Conservation (phyloP, 1,140 invertebrate genomes). For the Bombus haemorrhoidalis region DNA sequence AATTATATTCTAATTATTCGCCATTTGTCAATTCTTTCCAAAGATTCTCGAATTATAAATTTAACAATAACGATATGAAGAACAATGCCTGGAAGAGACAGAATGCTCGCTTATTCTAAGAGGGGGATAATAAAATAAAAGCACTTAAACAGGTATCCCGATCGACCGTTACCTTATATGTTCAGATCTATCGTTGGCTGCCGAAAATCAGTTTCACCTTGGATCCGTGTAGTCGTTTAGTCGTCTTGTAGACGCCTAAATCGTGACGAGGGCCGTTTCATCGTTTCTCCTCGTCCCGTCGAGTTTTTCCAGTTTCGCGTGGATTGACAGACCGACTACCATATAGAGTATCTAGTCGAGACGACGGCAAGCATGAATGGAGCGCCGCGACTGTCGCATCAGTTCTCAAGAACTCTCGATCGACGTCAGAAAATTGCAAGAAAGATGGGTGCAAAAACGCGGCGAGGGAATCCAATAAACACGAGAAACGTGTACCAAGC, state of each 20-base stretch:
- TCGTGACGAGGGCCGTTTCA: conserved; percentile 34
- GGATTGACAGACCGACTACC: conserved; percentile 49
- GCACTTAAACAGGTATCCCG: conserved; percentile 9
- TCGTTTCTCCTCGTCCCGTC: conserved; percentile 28
- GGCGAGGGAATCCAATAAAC: conserved; percentile 44
- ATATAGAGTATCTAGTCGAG: conserved; percentile 52
- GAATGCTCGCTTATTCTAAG: not conserved
- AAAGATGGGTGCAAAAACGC: conserved; percentile 35
- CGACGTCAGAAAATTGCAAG: conserved; percentile 39
- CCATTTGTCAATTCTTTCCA: no score
- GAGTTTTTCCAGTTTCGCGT: conserved; percentile 57
- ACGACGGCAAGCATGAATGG: conserved; percentile 53
- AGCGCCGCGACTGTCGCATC: conserved; percentile 37
- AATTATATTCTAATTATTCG: no score
- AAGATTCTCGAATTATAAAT: not conserved
- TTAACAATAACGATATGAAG: not conserved
- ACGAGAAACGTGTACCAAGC: conserved; percentile 22
- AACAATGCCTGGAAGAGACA: not conserved
- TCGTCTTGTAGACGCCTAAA: conserved; percentile 41
- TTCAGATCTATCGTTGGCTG: conserved; percentile 6
- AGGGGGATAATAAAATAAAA: not conserved
- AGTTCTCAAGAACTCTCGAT: conserved; percentile 23
- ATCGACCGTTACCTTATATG: conserved; percentile 34
- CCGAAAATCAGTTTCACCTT: conserved; percentile 49
- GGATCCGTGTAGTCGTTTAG: conserved; percentile 2